Conservation (phyloP, 1,140 invertebrate species). For the honey bee (Apis mellifera) region Amel_HAv3.1 CM009936.2:15391501-15392000, state of each 20-base stretch:
- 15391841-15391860: conserved; percentile 58
- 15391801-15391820: too few relatives aligned
- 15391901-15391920: conserved; percentile 62
- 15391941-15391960: conserved; percentile 16
- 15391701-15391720: conserved; percentile 73
- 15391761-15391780: neutral
- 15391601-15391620: neutral
- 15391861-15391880: conserved; percentile 35
- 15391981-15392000: conserved; percentile 38
- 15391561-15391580: neutral
- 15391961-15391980: conserved; percentile 60
- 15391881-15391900: conserved; percentile 41
- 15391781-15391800: conserved; percentile 48
- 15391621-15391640: conserved; percentile 17
- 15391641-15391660: neutral
- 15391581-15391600: neutral
- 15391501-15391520: neutral
- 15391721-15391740: conserved; percentile 13
- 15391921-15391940: conserved; percentile 58
- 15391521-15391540: neutral
- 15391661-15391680: conserved; percentile 24
- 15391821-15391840: neutral
- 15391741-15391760: neutral
- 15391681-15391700: conserved; percentile 71
- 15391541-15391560: neutral